These are phyloP conservation scores for Climacteris rufus DNA, from an alignment of 2,113 vertebrate species.

Conservation along the genomic window DNA sequence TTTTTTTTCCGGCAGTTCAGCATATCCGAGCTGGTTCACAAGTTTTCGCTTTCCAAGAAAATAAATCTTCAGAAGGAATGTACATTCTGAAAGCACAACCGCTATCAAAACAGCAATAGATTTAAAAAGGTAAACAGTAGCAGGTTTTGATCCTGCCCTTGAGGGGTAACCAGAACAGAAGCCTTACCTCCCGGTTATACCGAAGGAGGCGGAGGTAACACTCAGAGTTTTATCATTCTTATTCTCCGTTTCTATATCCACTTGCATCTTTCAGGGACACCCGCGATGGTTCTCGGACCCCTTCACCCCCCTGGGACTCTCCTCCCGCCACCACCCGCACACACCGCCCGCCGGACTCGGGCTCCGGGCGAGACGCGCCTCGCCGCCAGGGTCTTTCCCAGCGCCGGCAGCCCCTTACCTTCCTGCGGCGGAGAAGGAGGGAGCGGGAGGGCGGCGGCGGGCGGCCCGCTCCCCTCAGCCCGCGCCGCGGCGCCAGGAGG, in stretches of 20 bases:
- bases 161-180: accelerated
- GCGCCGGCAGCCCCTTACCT: not conserved
- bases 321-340: not conserved
- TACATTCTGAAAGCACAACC: not conserved
- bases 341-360: not conserved
- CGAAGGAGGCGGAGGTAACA: not conserved
- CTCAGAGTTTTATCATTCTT: too few relatives aligned
- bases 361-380: too few relatives aligned
- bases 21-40: not conserved
- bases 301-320: not conserved
- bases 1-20: not conserved
- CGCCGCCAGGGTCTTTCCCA: not conserved
- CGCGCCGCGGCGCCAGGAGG: not conserved
- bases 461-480: slow-evolving; percentile 50
- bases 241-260: not conserved
- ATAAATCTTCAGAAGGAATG: accelerated
- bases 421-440: slow-evolving; percentile 25
- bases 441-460: slow-evolving; percentile 15
- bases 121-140: not conserved
- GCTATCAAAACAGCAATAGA: accelerated
- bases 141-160: not conserved
- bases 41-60: not conserved
- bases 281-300: too few relatives aligned
- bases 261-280: accelerated
- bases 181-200: not conserved